phyloP scores from a whole-genome alignment of 2,113 vertebrate species.

The Mugil cephalus region DNA sequence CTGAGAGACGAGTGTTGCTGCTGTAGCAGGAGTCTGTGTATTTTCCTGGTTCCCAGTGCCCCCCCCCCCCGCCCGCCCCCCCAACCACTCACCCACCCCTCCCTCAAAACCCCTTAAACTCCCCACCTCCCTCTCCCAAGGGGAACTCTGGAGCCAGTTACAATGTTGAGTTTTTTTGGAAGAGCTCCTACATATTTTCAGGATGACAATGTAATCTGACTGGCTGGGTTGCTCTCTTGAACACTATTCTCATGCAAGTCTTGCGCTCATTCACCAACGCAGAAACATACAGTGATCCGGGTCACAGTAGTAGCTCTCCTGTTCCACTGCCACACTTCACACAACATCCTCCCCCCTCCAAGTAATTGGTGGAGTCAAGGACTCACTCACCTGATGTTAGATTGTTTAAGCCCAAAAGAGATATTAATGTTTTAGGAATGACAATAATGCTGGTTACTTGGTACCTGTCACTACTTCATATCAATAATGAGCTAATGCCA shows the following conservation, averaged over 20 bases:
- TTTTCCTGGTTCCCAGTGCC: slow-evolving; percentile 67
- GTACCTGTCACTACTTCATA: too few relatives aligned
- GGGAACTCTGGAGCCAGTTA: slow-evolving; percentile 80
- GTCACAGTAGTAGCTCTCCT: slow-evolving; percentile 9
- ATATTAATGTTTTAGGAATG: background rate
- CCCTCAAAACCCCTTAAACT: slow-evolving; percentile 11
- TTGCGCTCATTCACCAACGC: slow-evolving; percentile 33
- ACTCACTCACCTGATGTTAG: background rate
- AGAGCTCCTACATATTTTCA: slow-evolving; percentile 84
- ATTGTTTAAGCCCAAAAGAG: background rate
- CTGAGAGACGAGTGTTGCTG: slow-evolving; percentile 57
- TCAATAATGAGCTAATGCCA: too few relatives aligned
- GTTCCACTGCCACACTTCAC: background rate
- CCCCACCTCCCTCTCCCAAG: slow-evolving; percentile 69
- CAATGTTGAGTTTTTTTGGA: slow-evolving; percentile 84
- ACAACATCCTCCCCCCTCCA: background rate
- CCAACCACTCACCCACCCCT: too few relatives aligned
- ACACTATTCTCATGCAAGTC: slow-evolving; percentile 73
- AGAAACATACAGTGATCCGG: slow-evolving; percentile 9
- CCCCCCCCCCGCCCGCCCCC: too few relatives aligned
- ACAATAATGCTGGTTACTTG: too few relatives aligned
- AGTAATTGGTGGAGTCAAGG: background rate
- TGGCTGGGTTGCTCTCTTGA: slow-evolving; percentile 71
- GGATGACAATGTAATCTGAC: slow-evolving; percentile 82
- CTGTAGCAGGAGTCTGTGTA: slow-evolving; percentile 66